A percentile compares a stretch with the other conserved stretches of the same genome.
These are phyloP conservation scores for Tetropium fuscum DNA, from an alignment of 2,888 invertebrate genomes.

Conservation along the genomic window DNA sequence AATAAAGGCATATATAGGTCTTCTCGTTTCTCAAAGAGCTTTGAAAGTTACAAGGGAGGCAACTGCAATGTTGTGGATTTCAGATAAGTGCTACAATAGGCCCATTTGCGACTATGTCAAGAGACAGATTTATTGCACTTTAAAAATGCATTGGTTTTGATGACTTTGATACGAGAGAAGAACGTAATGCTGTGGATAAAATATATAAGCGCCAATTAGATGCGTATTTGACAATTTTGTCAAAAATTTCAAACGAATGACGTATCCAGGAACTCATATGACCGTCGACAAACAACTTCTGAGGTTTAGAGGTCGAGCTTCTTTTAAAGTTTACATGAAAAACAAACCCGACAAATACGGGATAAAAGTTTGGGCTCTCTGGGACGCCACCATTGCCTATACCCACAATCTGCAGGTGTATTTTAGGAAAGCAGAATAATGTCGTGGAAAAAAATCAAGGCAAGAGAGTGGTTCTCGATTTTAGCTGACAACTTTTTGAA, in stretches of 20 bases:
- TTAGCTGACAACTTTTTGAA: too few species aligned
- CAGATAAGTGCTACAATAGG: too few species aligned
- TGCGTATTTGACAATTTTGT: neutral
- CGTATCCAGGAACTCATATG: neutral
- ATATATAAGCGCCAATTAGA: neutral
- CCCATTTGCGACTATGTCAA: neutral
- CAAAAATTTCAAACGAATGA: neutral
- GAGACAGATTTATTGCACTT: neutral
- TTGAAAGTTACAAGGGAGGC: neutral
- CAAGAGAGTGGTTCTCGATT: too few species aligned
- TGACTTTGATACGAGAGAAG: neutral
- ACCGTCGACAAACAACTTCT: neutral
- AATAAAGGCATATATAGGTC: neutral
- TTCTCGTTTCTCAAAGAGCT: neutral
- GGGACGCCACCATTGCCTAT: neutral
- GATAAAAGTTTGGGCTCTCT: neutral
- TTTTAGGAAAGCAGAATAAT: too few species aligned
- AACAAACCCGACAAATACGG: neutral
- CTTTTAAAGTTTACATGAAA: neutral
- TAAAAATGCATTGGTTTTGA: neutral
- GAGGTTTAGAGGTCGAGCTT: neutral
- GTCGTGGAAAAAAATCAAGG: too few species aligned
- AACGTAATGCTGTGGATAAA: too few species aligned
- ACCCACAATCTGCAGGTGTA: too few species aligned
- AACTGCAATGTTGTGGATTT: neutral